A percentile compares a stretch with the other conserved stretches of the same genome.
phyloP scores from a whole-genome alignment of 2,113 vertebrate species.

The Solenodon paradoxus region DNA sequence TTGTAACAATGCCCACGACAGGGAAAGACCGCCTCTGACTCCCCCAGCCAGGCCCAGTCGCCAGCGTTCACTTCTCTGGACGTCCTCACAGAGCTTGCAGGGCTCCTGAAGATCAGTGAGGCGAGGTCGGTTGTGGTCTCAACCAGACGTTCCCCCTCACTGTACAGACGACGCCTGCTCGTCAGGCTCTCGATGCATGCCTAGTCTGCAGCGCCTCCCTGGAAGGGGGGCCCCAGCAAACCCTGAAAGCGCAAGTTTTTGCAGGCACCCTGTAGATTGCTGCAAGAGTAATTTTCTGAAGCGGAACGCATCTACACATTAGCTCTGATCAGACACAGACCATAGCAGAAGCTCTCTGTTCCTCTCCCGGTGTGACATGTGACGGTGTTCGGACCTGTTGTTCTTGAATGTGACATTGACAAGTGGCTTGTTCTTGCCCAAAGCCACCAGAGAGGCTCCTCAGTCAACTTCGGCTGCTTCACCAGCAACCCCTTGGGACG shows the following conservation, averaged over 20 bases:
- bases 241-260: background rate
- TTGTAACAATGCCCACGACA: background rate
- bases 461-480: conserved; percentile 83
- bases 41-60: background rate
- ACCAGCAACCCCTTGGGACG: conserved; percentile 82
- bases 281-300: background rate
- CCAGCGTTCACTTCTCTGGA: background rate
- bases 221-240: background rate
- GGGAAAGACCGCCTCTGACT: background rate
- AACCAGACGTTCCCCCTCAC: background rate
- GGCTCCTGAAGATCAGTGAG: background rate
- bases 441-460: background rate
- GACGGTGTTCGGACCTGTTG: too few species aligned
- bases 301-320: fast-evolving
- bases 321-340: fast-evolving
- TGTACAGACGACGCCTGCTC: background rate
- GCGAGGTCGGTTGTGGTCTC: background rate
- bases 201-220: background rate
- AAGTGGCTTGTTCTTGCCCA: background rate
- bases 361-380: background rate
- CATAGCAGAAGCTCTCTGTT: background rate
- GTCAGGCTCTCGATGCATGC: background rate
- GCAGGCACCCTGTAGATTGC: background rate
- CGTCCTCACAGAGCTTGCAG: background rate
- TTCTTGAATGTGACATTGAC: background rate